Percentiles rank a stretch among this genome's conserved stretches.
Evolutionary conservation across 1,140 invertebrate genomes (phyloP).

Genomic region (Chymomyza costata): DNA sequence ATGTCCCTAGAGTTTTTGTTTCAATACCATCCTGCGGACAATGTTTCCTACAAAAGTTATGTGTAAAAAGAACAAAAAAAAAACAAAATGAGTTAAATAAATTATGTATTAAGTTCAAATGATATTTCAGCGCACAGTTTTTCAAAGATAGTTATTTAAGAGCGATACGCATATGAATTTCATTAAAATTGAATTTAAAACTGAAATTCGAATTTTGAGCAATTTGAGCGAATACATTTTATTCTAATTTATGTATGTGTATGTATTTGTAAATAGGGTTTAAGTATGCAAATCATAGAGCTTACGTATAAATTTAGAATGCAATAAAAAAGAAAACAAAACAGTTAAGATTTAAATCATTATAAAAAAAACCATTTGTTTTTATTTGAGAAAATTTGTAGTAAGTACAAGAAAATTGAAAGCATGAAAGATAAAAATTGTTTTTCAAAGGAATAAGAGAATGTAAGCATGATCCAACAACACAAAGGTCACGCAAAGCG

Average conservation of each 20-base stretch:
- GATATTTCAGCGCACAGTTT: conserved; percentile 57
- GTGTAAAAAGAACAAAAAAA: no score
- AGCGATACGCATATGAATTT: conserved; percentile 23
- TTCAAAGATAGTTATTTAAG: conserved; percentile 70
- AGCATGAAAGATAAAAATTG: no score
- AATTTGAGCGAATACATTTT: conserved; percentile 38
- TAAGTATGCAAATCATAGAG: conserved; percentile 73
- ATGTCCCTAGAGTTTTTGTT: no score
- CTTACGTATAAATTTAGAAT: conserved; percentile 73
- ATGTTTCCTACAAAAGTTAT: no score
- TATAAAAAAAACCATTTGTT: conserved; percentile 47
- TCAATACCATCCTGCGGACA: no score
- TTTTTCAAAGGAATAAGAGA: no score
- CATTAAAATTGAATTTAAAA: conserved; percentile 11
- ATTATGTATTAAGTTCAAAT: no score
- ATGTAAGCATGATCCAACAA: no score
- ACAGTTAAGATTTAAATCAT: conserved; percentile 68
- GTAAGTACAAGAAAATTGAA: no score
- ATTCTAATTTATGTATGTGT: conserved; percentile 64
- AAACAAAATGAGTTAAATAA: no score
- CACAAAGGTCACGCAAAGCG: no score
- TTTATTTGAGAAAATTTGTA: no score
- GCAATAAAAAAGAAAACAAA: conserved; percentile 59
- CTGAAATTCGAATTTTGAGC: conserved; percentile 4
- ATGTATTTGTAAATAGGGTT: conserved; percentile 72